Evolutionary conservation across 2,888 invertebrate species (phyloP).

Genomic region (Xanthostigma xanthostigma): DNA sequence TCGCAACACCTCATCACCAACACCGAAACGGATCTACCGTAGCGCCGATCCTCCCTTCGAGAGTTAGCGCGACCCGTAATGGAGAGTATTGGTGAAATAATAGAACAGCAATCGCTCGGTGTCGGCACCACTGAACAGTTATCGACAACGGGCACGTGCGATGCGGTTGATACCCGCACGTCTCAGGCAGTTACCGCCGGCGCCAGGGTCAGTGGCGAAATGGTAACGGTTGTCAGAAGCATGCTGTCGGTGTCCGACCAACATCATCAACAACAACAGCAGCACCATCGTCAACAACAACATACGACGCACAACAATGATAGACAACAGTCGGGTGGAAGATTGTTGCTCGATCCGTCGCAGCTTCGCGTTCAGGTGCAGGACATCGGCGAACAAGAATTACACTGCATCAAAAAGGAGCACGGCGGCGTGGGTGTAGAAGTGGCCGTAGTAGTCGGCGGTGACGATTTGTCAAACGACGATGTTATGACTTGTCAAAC

Average conservation of each 20-base stretch:
- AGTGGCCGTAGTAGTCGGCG: slow-evolving; percentile 8
- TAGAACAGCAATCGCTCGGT: slow-evolving; percentile 31
- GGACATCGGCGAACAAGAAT: not conserved
- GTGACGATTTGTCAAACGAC: slow-evolving; percentile 7
- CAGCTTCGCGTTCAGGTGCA: not conserved
- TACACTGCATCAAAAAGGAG: not conserved
- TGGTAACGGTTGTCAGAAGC: slow-evolving; percentile 24
- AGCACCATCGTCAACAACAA: slow-evolving; percentile 4
- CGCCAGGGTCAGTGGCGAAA: not conserved
- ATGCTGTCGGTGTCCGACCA: slow-evolving; percentile 25
- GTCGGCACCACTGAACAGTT: slow-evolving; percentile 6
- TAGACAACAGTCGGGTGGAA: too few species aligned
- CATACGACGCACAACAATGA: not conserved
- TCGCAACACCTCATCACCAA: too few species aligned
- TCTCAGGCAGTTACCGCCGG: slow-evolving; percentile 3
- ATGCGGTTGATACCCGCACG: slow-evolving; percentile 6
- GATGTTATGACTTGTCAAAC: not conserved
- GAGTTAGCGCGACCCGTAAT: slow-evolving; percentile 18
- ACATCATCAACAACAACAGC: slow-evolving; percentile 6
- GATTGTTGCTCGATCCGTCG: too few species aligned
- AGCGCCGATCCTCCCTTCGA: too few species aligned
- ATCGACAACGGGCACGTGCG: slow-evolving; percentile 7
- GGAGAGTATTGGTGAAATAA: slow-evolving; percentile 44
- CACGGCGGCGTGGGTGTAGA: slow-evolving; percentile 4
- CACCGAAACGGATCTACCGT: too few species aligned